Base-by-base conservation (phyloP, 2,113 vertebrate species). In the Lanius ludovicianus region DNA sequence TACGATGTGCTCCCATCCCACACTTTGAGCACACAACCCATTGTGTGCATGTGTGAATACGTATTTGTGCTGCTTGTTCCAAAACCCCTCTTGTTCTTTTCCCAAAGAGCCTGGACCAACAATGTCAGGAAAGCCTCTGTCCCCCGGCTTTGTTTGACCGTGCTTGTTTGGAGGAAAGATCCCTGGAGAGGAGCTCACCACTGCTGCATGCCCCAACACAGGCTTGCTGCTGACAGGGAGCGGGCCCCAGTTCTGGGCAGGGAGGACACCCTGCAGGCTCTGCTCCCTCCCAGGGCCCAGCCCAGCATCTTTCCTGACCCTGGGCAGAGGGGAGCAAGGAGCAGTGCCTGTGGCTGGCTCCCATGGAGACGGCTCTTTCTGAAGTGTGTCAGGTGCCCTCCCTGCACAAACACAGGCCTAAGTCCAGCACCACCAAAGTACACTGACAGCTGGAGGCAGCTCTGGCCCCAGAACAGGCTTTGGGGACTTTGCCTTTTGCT, bases 71-170 rank as follows among this genome's bases (percentile, higher is more conserved):
- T 68, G 75, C 91, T 62, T 70, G 44, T 95, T 93, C 91, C 95
- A 77, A 91, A 90, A 6, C 55, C 52, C 42, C 1, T 23, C 73
- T 84, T 44, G 52, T 88, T 91, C 73, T 3, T 7, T 78, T 75
- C 84, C 84, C 62, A 20, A 84, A 56, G 47, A 94, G 31, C 84
- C 52, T 23, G 53, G 23, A 13, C 73, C 39, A 78, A 91, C 95
- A 95, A 92, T 93, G 91, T 64, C 94, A 87, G 96, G 91, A 96
- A 95, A 76, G 62, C 57, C 69, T 64, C 87, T 7, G 6, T 41
- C 63, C 33, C 57, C 35, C 53, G 8, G 67, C 78, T 95, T 85
- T 91, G 70, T 94, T 64, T 9, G 2, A 28, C 53, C 0, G 0
- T 24, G 44, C 79, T 63, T 68, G 67, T 82, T 87, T 49, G 87